Percentiles rank a stretch among this genome's conserved stretches.
phyloP scores from a whole-genome alignment of 2,113 vertebrate genomes.

The Crotalus helleri region DNA sequence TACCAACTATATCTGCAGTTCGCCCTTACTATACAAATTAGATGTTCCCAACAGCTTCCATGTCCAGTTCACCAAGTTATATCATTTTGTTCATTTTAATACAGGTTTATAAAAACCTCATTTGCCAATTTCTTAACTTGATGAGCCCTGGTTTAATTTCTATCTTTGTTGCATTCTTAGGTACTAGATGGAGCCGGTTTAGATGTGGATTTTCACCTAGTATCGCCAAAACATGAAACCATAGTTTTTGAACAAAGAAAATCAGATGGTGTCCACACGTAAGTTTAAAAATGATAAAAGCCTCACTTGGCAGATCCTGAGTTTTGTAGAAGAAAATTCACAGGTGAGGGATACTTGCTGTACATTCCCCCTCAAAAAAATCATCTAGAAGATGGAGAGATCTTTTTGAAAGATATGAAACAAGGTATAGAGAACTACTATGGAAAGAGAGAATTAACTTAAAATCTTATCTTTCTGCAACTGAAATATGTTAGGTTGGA shows the following conservation, averaged over 20 bases:
- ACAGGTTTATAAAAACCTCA: background rate
- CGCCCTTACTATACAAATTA: background rate
- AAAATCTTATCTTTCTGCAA: background rate
- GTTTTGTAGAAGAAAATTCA: background rate
- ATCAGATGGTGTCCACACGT: slow-evolving; percentile 97
- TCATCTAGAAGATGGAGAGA: background rate
- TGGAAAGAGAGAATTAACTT: background rate
- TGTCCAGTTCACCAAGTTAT: background rate
- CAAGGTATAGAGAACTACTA: background rate
- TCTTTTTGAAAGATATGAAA: background rate
- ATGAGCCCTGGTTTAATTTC: background rate
- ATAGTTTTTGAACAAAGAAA: slow-evolving; percentile 88
- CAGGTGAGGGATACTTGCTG: background rate
- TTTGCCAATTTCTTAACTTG: background rate
- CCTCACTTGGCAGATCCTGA: background rate
- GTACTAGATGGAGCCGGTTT: slow-evolving; percentile 92
- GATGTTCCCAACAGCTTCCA: background rate
- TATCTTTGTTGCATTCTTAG: slow-evolving; percentile 62
- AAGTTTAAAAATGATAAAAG: slow-evolving; percentile 62
- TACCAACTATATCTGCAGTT: background rate
- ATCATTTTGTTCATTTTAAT: background rate
- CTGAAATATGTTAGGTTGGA: background rate
- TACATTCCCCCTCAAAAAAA: background rate
- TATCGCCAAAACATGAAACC: slow-evolving; percentile 82
- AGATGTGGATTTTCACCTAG: slow-evolving; percentile 89